Conservation (phyloP, 2,888 invertebrate genomes). For the Cheilosia vulpina region DNA sequence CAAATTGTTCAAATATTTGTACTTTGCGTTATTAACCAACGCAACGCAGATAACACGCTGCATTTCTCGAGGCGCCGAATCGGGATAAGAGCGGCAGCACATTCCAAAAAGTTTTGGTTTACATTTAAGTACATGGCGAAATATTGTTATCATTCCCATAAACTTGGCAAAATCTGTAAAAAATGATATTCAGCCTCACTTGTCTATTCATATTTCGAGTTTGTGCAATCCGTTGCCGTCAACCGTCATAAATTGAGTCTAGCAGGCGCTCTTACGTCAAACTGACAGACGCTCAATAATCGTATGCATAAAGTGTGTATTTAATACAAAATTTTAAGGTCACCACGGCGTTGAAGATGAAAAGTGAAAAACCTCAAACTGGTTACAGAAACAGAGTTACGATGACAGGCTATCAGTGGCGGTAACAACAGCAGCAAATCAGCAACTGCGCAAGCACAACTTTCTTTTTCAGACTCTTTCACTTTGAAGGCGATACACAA, state of each 20-base stretch:
- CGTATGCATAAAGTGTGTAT: constrained; percentile 35
- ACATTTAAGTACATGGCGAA: constrained; percentile 4
- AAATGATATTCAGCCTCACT: neutral
- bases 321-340: constrained; percentile 41
- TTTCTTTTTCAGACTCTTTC: constrained; percentile 71
- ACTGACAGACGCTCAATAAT: constrained; percentile 24
- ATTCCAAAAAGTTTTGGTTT: neutral
- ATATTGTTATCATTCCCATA: neutral
- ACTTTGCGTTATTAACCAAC: constrained; percentile 33
- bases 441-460: constrained; percentile 47
- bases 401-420: constrained; percentile 1
- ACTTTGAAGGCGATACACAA: constrained; percentile 27
- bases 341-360: constrained; percentile 32
- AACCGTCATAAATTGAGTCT: constrained; percentile 16
- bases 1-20: constrained; percentile 68
- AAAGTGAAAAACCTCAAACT: constrained; percentile 56
- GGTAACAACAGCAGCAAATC: neutral
- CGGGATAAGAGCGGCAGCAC: constrained; percentile 8
- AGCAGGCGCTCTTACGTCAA: constrained; percentile 28
- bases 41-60: constrained; percentile 41
- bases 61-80: constrained; percentile 25
- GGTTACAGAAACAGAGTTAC: constrained; percentile 37
- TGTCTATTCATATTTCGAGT: neutral
- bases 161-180: constrained; percentile 17
- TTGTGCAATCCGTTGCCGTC: constrained; percentile 23